Base-by-base conservation (phyloP, 2,113 vertebrate genomes). In the Odobenus rosmarus region DNA sequence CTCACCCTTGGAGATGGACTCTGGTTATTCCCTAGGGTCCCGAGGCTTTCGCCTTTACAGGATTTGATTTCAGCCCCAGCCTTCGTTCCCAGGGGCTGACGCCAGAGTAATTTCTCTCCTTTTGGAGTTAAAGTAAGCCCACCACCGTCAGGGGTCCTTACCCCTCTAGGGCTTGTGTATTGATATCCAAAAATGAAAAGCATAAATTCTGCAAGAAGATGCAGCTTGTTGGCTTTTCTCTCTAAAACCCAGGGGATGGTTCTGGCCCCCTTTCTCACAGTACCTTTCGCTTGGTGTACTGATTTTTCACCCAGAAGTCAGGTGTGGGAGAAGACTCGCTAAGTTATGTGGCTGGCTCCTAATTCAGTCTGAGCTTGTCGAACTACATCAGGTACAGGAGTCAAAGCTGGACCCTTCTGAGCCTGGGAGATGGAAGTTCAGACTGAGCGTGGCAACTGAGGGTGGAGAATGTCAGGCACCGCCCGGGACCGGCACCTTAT, bases 221-320 rank as follows among this genome's bases (percentile, higher is more conserved):
- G 87, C 94, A 87, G 95, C 90, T 97, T 98, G 82, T 93, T 93
- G 61, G 53, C 39, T 31, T 71, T 85, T 89, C 80, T 77, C 33
- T 42, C 7, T 89, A 77, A 93, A 88, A 51, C 69, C 42, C 57
- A 57, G 83, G 74, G 74, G 64, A 92, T 98, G 69, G 88, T 61
- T 97, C 95, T 94, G 93, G 87, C 90, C 53, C 26, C 59, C 28
- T 89, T 94, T 96, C 53, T 96, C 90, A 12, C 61, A 69, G 62
- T 86, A 28, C 77, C 62, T 98, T 95, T 96, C 95, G 87, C 46
- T 18, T 51, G 83, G 79, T 91, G 95, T 96, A 88, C 97, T 92
- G 95, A 95, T 92, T 93, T 97, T 87, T 86, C 57, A 55, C 79
- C 92, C 87, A 57, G 85, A 81, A 96, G 82, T 90, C 90, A 94